Conservation (phyloP, 2,888 invertebrate genomes). For the Alcis repandata region DNA sequence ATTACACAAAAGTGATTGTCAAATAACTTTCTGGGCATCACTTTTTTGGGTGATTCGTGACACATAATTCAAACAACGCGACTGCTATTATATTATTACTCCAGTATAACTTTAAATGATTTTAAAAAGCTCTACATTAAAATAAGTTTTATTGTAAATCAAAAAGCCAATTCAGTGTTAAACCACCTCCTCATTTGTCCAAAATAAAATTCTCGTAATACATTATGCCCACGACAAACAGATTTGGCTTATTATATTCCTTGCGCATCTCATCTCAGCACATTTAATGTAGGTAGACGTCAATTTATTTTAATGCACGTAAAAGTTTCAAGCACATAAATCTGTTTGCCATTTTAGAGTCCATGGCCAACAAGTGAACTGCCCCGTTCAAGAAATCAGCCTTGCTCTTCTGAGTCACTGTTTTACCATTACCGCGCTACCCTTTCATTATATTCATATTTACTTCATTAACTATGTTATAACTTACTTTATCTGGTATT, state of each 20-base stretch:
- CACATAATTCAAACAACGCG: neutral
- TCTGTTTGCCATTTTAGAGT: slow-evolving; percentile 56
- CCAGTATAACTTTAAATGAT: neutral
- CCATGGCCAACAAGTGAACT: slow-evolving; percentile 60
- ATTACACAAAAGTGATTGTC: too few relatives aligned
- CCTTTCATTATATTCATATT: slow-evolving; percentile 51
- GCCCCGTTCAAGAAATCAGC: slow-evolving; percentile 40
- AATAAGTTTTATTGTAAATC: neutral
- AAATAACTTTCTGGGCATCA: too few relatives aligned
- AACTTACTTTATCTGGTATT: slow-evolving; percentile 21
- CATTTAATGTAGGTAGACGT: neutral
- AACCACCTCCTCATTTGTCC: slow-evolving; percentile 12
- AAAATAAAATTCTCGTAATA: slow-evolving; percentile 21
- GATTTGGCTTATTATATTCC: slow-evolving; percentile 14
- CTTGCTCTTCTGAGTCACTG: slow-evolving; percentile 59
- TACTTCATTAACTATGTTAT: slow-evolving; percentile 32
- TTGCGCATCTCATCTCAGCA: neutral
- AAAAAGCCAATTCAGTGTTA: neutral
- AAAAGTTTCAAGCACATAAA: slow-evolving; percentile 32
- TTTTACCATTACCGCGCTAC: slow-evolving; percentile 49
- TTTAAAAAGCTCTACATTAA: neutral
- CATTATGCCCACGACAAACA: slow-evolving; percentile 5
- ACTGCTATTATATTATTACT: neutral
- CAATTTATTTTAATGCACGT: neutral
- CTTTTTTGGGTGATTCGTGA: too few relatives aligned